A percentile compares a stretch with the other conserved stretches of the same genome.
Evolutionary conservation across 2,113 vertebrate genomes (phyloP).

Genomic region (Calidris pugnax): DNA sequence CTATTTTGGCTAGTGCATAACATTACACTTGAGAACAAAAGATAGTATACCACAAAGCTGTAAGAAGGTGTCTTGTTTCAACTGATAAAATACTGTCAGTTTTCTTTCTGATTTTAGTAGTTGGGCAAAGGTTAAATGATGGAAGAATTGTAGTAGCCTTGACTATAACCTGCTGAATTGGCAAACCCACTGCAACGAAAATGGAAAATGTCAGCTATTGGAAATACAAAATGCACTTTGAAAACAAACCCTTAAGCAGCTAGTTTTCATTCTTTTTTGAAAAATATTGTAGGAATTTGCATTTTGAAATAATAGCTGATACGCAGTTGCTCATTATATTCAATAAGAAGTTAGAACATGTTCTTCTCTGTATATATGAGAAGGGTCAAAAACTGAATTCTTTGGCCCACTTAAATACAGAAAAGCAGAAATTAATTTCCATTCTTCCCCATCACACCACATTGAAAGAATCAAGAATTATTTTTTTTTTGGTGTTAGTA

Average conservation of each 20-base stretch:
- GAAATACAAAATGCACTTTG: neutral
- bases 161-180: neutral
- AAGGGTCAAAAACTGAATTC: neutral
- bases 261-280: neutral
- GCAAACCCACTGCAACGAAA: neutral
- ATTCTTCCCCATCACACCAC: neutral
- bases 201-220: neutral
- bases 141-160: neutral
- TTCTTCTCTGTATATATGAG: neutral
- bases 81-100: neutral
- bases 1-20: neutral
- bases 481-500: neutral
- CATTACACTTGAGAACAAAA: neutral
- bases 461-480: neutral
- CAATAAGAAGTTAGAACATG: neutral
- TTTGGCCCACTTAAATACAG: neutral
- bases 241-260: neutral
- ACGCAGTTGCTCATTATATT: neutral
- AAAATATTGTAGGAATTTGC: neutral
- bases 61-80: neutral
- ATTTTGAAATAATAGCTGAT: neutral
- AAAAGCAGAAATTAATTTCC: neutral
- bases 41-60: neutral
- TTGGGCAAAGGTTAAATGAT: neutral
- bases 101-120: neutral